Evolutionary conservation across 2,797 vertebrate genomes (phyloP).

Genomic region (Anguilla obscura): DNA sequence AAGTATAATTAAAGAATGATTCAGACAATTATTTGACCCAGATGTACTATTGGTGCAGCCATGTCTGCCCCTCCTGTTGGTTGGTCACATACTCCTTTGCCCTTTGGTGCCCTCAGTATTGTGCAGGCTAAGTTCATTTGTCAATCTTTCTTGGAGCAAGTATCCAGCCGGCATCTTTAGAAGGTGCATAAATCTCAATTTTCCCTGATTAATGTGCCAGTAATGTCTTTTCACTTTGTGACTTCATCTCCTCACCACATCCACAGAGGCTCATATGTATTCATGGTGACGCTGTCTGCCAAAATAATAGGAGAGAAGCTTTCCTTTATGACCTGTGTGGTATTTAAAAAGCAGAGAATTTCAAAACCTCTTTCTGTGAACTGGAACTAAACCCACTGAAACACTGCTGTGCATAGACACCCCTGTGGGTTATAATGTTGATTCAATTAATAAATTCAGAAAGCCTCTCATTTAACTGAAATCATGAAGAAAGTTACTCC

Average conservation of each 20-base stretch:
- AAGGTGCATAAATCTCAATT: background rate
- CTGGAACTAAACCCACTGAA: background rate
- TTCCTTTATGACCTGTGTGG: background rate
- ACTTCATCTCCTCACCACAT: conserved; percentile 11
- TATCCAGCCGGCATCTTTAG: background rate
- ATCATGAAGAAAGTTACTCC: background rate
- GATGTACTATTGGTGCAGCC: background rate
- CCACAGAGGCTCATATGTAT: background rate
- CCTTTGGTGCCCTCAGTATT: conserved; percentile 24
- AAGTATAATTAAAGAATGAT: background rate
- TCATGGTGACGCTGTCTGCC: conserved; percentile 16
- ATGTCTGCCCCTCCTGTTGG: background rate
- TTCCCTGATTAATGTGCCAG: conserved; percentile 25
- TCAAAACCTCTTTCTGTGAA: background rate
- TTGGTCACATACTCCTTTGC: background rate
- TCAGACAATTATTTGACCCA: background rate
- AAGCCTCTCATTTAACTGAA: background rate
- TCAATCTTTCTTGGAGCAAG: conserved; percentile 33
- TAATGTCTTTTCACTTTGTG: conserved; percentile 29
- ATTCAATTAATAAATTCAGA: background rate
- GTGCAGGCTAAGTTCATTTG: background rate
- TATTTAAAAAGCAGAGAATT: background rate
- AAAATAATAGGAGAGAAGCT: background rate
- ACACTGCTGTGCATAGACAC: background rate
- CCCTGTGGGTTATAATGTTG: background rate